Percentiles rank a stretch among this genome's conserved stretches.
These are phyloP conservation scores for Zaprionus africanus DNA, from an alignment of 1,140 invertebrate genomes.

Conservation along the genomic window DNA sequence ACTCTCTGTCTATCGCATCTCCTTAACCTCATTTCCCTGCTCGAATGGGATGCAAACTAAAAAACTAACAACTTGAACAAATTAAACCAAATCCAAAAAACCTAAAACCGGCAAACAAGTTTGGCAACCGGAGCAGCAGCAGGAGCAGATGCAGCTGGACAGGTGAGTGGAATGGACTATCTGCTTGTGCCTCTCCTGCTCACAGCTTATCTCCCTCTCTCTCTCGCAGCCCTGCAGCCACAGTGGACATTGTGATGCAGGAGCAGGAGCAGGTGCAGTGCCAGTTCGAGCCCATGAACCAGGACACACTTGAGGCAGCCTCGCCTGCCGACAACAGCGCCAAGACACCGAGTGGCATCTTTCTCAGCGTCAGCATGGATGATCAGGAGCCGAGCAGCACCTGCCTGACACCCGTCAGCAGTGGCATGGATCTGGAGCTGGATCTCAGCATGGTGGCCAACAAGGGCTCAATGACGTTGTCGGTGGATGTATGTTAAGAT, in stretches of 20 bases:
- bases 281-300: conserved; percentile 85
- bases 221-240: neutral
- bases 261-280: conserved; percentile 25
- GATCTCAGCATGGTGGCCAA: conserved; percentile 76
- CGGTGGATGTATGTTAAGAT: conserved; percentile 67
- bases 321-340: conserved; percentile 29
- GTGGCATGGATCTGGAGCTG: conserved; percentile 59
- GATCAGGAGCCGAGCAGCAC: conserved; percentile 52
- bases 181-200: neutral
- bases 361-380: conserved; percentile 45
- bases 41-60: neutral
- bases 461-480: conserved; percentile 76
- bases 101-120: conserved; percentile 24
- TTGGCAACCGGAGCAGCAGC: conserved; percentile 34
- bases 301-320: conserved; percentile 84
- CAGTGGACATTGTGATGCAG: conserved; percentile 49
- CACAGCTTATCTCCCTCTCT: neutral
- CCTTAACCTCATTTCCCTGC: neutral
- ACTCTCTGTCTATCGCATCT: neutral
- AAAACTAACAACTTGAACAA: conserved; percentile 36
- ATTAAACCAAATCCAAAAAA: conserved; percentile 7
- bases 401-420: conserved; percentile 73
- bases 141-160: neutral
- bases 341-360: conserved; percentile 33
- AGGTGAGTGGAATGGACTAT: conserved; percentile 14